Evolutionary conservation across 2,113 vertebrate genomes (phyloP), one percentile per base, ranked within the genome.

Genomic region (Cygnus buccinator): DNA sequence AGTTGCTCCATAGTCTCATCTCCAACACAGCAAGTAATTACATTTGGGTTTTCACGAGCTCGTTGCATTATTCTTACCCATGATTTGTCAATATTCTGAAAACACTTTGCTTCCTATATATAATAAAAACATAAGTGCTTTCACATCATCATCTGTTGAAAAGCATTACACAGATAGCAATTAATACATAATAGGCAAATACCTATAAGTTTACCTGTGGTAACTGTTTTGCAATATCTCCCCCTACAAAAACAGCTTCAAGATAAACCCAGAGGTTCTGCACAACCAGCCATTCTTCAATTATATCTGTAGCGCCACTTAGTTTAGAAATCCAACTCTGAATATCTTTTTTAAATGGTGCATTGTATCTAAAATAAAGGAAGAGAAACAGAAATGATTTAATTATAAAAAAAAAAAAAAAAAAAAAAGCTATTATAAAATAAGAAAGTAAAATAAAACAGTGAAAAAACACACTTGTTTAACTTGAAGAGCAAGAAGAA

Each of bases 181-280:
- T 87, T 62, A 59, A 61, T 46, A 48, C 6, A 66, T 17, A 71
- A 59, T 20, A 70, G 9, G 16, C 4, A 72, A 80, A 5, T 22
- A 66, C 18, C 16, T 86, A 7, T 35, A 25, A 39, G 2, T 65
- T 97, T 97, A 98, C 98, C 98, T 98, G 98, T 19, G 98, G 98
- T 54, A 98, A 95, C 57, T 98, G 97, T 90, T 98, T 98, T 88
- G 98, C 98, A 7, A 98, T 98, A 97, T 98, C 98, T 41, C 98
- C 98, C 1, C 98, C 98, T 52, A 98, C 95, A 96, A 98, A 98
- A 89, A 98, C 98, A 82, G 98, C 98, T 96, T 98, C 98, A 65
- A 98, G 98, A 78, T 98, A 98, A 91, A 98, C 84, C 98, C 98
- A 98, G 55, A 98, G 98, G 44, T 98, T 98, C 93, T 98, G 98